Percentiles rank a stretch among this genome's conserved stretches.
phyloP scores from a whole-genome alignment of 2,113 vertebrate genomes.

The Bucco capensis region DNA sequence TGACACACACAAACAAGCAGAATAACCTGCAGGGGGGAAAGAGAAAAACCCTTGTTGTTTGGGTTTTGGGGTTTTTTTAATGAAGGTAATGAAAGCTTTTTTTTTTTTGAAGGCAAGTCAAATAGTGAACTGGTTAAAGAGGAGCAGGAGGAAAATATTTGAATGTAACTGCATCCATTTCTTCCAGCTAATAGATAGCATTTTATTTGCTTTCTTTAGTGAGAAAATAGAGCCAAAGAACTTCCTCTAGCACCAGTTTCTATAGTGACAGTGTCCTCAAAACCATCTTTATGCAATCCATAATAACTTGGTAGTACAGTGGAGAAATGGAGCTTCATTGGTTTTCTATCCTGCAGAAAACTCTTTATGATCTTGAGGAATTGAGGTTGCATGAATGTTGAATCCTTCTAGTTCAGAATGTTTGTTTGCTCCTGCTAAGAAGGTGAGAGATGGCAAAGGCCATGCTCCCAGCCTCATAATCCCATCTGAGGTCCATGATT shows the following conservation, averaged over 20 bases:
- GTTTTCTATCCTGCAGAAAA: conserved; percentile 15
- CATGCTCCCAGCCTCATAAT: not conserved
- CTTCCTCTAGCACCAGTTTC: conserved; percentile 43
- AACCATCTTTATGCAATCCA: conserved; percentile 20
- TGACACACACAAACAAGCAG: not conserved
- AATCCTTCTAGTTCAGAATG: not conserved
- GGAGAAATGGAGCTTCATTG: not conserved
- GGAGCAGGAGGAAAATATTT: not conserved
- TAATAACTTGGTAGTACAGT: conserved; percentile 22
- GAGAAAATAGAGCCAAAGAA: not conserved
- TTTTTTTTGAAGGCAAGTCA: not conserved
- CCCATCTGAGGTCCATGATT: not conserved
- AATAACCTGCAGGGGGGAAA: not conserved
- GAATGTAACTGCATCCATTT: not conserved
- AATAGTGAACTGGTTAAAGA: not conserved
- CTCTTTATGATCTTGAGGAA: not conserved
- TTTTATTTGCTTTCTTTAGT: not conserved
- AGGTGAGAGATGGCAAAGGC: not conserved
- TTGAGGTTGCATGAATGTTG: not conserved
- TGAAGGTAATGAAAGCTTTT: not conserved
- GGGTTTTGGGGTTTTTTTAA: not conserved
- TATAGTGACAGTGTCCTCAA: conserved; percentile 56
- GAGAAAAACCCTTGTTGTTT: not conserved
- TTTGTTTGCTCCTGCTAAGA: not conserved
- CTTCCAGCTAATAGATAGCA: not conserved